Percentiles rank a stretch among this genome's conserved stretches.
These are phyloP conservation scores for Sternarchorhynchus goeldii DNA, from an alignment of 2,797 vertebrate genomes.

Conservation along the genomic window DNA sequence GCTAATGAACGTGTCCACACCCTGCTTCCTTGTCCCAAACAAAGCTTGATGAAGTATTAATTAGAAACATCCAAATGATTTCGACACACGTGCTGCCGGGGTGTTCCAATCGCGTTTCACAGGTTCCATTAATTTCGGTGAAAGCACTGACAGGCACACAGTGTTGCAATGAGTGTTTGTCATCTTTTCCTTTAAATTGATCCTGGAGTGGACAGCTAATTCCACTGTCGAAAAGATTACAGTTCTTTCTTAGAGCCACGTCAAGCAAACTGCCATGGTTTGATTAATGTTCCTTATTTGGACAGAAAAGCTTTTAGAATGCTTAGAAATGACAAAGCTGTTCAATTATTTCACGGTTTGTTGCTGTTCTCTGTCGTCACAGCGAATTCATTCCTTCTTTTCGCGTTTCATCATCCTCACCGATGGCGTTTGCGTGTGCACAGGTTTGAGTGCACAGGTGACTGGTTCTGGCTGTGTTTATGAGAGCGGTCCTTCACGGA, in stretches of 20 bases:
- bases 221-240: neutral
- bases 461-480: slow-evolving; percentile 23
- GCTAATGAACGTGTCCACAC: too few species aligned
- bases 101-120: neutral
- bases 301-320: neutral
- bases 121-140: neutral
- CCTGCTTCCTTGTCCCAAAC: neutral
- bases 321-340: neutral
- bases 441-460: slow-evolving; percentile 26
- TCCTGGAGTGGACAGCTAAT: neutral
- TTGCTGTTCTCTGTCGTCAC: neutral
- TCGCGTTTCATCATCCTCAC: neutral
- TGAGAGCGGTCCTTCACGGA: slow-evolving; percentile 34
- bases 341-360: neutral
- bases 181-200: neutral
- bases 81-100: neutral
- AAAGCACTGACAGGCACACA: neutral
- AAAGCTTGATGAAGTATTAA: slow-evolving; percentile 15
- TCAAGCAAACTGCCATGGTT: neutral
- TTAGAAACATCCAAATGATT: slow-evolving; percentile 1
- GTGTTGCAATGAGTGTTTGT: neutral
- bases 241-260: neutral
- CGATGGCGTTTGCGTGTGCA: slow-evolving; percentile 23
- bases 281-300: neutral
- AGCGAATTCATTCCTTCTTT: slow-evolving; percentile 10